Percentiles rank a stretch among this genome's conserved stretches.
phyloP scores from a whole-genome alignment of 2,113 vertebrate genomes.

The Tragelaphus imberbis region DNA sequence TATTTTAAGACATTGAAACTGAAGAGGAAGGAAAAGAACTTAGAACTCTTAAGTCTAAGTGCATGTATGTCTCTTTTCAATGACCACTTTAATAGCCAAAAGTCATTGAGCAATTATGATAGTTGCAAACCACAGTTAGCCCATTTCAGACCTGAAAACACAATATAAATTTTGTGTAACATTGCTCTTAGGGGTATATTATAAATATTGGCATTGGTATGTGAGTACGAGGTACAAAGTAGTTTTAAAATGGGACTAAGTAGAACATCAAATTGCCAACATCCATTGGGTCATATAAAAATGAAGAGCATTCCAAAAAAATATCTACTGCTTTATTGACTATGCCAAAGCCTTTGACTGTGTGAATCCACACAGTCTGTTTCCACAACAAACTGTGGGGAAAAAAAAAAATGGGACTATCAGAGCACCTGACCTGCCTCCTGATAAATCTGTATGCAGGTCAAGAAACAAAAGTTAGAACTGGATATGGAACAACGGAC shows the following conservation, averaged over 20 bases:
- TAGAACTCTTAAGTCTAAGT: background rate
- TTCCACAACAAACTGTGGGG: background rate
- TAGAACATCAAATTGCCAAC: background rate
- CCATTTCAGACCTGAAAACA: slow-evolving; percentile 6
- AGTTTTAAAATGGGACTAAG: background rate
- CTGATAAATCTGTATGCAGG: background rate
- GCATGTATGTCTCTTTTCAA: background rate
- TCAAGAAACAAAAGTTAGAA: background rate
- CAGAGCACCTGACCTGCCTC: background rate
- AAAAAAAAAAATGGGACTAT: background rate
- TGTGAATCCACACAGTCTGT: background rate
- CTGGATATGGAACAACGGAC: background rate
- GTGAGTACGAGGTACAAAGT: background rate
- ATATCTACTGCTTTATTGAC: background rate
- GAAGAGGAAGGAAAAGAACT: background rate
- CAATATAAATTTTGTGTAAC: background rate
- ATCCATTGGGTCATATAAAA: background rate
- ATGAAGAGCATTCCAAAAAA: background rate
- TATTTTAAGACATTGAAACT: background rate
- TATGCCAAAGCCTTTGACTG: background rate
- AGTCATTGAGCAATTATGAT: background rate
- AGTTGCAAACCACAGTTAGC: background rate
- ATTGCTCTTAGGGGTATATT: background rate
- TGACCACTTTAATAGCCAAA: background rate
- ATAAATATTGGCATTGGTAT: background rate